Conservation (phyloP, 2,113 vertebrate genomes). For the Festucalex cinctus region DNA sequence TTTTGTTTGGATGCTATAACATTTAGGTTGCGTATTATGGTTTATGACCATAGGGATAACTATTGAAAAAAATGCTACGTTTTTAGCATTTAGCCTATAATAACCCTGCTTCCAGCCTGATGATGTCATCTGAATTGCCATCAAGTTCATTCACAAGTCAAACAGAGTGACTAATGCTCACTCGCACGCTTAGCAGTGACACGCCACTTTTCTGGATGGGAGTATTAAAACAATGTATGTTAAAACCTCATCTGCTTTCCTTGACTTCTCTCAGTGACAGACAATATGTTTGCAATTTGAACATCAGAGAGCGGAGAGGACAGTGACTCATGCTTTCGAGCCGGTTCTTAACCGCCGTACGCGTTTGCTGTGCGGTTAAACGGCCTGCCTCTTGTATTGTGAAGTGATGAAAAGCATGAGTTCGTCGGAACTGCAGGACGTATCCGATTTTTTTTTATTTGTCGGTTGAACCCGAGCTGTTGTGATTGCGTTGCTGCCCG, state of each 20-base stretch:
- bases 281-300: conserved; percentile 28
- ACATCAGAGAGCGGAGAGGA: conserved; percentile 29
- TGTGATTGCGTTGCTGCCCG: conserved; percentile 46
- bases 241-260: conserved; percentile 48
- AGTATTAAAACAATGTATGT: conserved; percentile 41
- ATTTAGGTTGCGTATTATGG: no score
- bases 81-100: no score
- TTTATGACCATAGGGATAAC: no score
- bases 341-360: conserved; percentile 15
- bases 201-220: conserved; percentile 25
- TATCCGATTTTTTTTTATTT: conserved; percentile 12
- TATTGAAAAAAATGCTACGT: no score
- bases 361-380: conserved; percentile 22
- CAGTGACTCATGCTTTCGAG: conserved; percentile 28
- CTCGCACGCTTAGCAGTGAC: conserved; percentile 15
- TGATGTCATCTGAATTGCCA: conserved; percentile 6
- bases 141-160: conserved; percentile 16
- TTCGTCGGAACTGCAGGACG: conserved; percentile 11
- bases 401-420: conserved; percentile 10
- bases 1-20: background rate
- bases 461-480: background rate
- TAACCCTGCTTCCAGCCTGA: background rate
- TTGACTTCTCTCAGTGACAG: background rate
- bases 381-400: conserved; percentile 13
- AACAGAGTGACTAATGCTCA: conserved; percentile 9